These are phyloP conservation scores for Notodonta ziczac DNA, from an alignment of 2,888 invertebrate genomes.

Conservation along the genomic window DNA sequence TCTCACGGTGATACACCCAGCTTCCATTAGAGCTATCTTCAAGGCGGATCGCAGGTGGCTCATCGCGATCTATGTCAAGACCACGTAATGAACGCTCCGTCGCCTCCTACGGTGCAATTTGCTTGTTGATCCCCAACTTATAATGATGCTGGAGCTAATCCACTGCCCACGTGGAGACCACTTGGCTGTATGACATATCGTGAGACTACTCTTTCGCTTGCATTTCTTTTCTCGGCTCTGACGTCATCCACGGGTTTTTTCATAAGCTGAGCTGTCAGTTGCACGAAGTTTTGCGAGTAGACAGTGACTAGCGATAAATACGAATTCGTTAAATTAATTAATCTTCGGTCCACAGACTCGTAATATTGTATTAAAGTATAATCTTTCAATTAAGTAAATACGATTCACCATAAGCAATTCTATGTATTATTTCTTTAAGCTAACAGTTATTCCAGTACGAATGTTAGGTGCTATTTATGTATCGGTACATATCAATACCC, in stretches of 20 bases:
- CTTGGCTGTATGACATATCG: slow-evolving; percentile 11
- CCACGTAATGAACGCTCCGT: slow-evolving; percentile 40
- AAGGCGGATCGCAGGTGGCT: slow-evolving; percentile 7
- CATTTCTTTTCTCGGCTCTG: slow-evolving; percentile 1
- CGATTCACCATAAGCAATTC: no score
- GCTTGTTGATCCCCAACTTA: slow-evolving; percentile 20
- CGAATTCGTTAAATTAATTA: no score
- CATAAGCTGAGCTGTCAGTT: not conserved
- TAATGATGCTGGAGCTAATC: slow-evolving; percentile 21
- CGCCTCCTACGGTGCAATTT: slow-evolving; percentile 37
- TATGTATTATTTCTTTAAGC: no score
- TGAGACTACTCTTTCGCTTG: slow-evolving; percentile 9
- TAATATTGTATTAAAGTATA: no score
- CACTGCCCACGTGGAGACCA: slow-evolving; percentile 24
- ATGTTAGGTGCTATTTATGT: no score
- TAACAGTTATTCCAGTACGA: no score
- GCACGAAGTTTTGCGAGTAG: not conserved
- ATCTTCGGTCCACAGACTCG: no score
- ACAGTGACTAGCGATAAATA: slow-evolving; percentile 5
- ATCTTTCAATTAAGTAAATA: no score
- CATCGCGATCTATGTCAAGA: slow-evolving; percentile 49
- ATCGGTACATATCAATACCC: no score
- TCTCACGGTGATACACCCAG: no score
- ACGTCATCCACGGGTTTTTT: slow-evolving; percentile 3
- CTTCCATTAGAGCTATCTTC: not conserved